Conservation (phyloP, 2,888 invertebrate genomes). For the Meloe dianella region DNA sequence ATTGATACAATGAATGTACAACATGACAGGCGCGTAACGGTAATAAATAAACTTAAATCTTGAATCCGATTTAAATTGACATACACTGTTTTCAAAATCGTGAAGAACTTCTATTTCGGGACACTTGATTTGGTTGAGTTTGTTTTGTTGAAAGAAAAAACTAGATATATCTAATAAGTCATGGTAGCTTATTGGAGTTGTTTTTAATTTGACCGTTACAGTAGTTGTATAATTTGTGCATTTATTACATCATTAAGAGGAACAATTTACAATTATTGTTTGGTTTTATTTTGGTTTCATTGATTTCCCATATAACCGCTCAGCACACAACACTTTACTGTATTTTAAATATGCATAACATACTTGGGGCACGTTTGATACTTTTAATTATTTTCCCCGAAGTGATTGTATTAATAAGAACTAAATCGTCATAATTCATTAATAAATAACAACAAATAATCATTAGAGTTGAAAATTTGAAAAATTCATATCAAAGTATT, state of each 20-base stretch:
- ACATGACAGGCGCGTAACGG: constrained; percentile 53
- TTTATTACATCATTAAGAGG: constrained; percentile 5
- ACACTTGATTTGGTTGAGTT: constrained; percentile 10
- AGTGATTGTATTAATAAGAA: constrained; percentile 5
- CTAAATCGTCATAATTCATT: background rate
- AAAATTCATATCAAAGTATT: background rate
- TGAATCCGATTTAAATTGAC: constrained; percentile 56
- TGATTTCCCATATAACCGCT: constrained; percentile 20
- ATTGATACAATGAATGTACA: background rate
- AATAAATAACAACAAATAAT: background rate
- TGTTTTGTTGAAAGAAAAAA: background rate
- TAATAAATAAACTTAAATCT: constrained; percentile 55
- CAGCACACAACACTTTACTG: constrained; percentile 38
- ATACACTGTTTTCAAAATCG: constrained; percentile 12
- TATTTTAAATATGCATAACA: constrained; percentile 45
- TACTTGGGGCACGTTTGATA: constrained; percentile 45
- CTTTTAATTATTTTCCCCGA: constrained; percentile 26
- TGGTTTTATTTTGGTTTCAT: constrained; percentile 11
- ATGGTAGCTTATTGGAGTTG: background rate
- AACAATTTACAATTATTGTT: constrained; percentile 10
- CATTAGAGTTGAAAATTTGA: background rate
- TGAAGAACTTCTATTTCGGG: constrained; percentile 6
- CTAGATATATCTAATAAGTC: background rate
- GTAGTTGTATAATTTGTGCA: constrained; percentile 7
- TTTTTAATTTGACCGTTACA: background rate